These are phyloP conservation scores for Bemisia tabaci DNA, from an alignment of 1,140 invertebrate genomes.

Conservation along the genomic window DNA sequence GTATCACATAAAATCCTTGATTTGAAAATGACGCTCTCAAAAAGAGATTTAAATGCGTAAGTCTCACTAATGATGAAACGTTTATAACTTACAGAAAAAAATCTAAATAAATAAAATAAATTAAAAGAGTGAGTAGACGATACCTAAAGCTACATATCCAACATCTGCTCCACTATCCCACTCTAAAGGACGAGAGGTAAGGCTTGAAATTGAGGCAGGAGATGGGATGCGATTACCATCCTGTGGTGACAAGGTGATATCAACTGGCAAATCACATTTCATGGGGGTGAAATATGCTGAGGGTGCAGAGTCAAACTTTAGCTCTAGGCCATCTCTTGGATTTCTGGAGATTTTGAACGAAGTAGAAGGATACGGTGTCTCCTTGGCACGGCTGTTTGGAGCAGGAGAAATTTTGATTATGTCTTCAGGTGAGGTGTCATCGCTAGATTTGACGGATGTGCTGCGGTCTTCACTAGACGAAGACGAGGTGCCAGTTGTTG, in stretches of 20 bases:
- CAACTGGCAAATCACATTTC: neutral
- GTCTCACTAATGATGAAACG: neutral
- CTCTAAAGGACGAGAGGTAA: constrained; percentile 34
- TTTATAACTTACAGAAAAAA: too few relatives aligned
- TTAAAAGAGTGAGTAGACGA: too few relatives aligned
- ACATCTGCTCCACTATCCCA: constrained; percentile 66
- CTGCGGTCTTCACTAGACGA: neutral
- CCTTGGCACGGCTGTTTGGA: neutral
- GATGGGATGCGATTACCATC: neutral
- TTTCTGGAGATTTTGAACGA: neutral
- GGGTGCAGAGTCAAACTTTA: neutral
- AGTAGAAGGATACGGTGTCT: neutral
- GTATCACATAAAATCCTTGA: too few relatives aligned
- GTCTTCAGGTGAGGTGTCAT: neutral
- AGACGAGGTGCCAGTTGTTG: neutral
- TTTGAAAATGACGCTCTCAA: too few relatives aligned
- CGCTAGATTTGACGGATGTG: neutral
- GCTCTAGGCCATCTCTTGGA: neutral
- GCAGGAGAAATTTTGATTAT: neutral
- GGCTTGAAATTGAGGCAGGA: neutral
- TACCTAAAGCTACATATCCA: constrained; percentile 37
- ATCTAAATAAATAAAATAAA: too few relatives aligned
- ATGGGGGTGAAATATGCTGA: neutral
- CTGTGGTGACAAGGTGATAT: neutral
- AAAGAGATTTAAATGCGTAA: too few relatives aligned